Evolutionary conservation across 2,888 invertebrate genomes (phyloP), one percentile per base, ranked within the genome.

Genomic region (Conops quadrifasciatus): DNA sequence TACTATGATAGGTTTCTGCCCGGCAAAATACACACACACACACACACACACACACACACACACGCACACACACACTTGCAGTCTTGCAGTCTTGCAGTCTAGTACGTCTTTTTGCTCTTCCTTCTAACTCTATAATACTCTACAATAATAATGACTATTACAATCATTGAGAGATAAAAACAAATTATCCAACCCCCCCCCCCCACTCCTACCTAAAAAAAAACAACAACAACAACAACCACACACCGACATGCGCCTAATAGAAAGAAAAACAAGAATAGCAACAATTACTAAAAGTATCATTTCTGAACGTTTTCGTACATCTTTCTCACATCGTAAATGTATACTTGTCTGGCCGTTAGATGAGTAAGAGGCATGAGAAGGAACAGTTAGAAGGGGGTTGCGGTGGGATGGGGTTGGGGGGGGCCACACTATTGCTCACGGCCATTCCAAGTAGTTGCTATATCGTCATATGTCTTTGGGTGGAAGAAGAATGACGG

Each of bases 261-360:
- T n/a, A 58, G 15, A 16, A 64, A 47, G 51, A 73, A 71, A 15
- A 47, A 63, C 72, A 65, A 71, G 30, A 71, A 73, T 65, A 56
- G 62, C 11, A 49, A 62, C 58, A 63, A 51, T 45, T 21, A 43
- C 58, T 43, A 36, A 64, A 82, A 81, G 81, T 82, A 81, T 81
- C 81, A 82, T 79, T 80, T 78, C 36, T 36, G 36, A 36, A 36
- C 81, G 82, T 80, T 81, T 80, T 80, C 80, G 81, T 80, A 82
- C 81, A 81, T 81, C 81, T 80, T 82, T 81, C 80, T 79, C 82
- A 81, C 82, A 81, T 81, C 82, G 82, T 81, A 81, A 81, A 81
- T 82, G 80, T 82, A 81, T 82, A 81, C 80, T 81, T 82, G 81
- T 80, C 70, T 62, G 30, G 45, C 19, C n/a, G 64, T 15, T 45